Evolutionary conservation across 37 sponge, comb jelly and placozoan genomes (phyloP), one percentile per base, ranked within the genome.

Genomic region (Chondrilla cf. caribensis): DNA sequence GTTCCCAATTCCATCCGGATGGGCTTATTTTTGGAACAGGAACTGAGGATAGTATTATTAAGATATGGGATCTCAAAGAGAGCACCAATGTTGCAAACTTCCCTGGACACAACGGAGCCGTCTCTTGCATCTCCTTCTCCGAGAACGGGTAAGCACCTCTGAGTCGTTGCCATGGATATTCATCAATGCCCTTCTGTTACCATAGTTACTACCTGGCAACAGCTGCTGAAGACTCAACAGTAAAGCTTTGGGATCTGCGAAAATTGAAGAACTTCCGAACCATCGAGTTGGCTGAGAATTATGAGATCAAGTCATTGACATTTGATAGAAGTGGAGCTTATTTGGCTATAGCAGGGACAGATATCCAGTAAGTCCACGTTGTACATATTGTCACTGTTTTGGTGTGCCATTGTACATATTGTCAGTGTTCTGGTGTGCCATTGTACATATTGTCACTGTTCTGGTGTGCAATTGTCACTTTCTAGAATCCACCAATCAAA

Each of bases 21-120:
- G 99, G 99, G 47, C 89, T 96, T 40, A 96, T 99, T 51, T 96
- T 99, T 86, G 97, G 99, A 26, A 99, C 99, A n/a, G 99, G 99
- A 32, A 94, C 99, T 31, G 79, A 87, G 21, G 91, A 94, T 84
- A 90, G 95, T 82, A 79, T 94, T 17, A 85, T 99, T 21, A 96
- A 94, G 90, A 99, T 99, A 42, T 99, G 99, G 99, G 99, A 99
- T 83, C 77, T 99, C 84, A 96, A 96, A 86, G 97, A 96, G 81
- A 85, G 90, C 33, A 73, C 96, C 8, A 96, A 94, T 89, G 99
- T 94, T n/a, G 99, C 99, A 40, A 99, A 99, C 87, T 99, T 99
- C 79, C 88, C 93, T 41, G 97, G 97, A 5, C 99, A 99, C 86
- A 77, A 83, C 19, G 99, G 97, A 24, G 78, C 89, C 17, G 94